Conservation (phyloP, 2,113 vertebrate species). For the Ptilonorhynchus violaceus region DNA sequence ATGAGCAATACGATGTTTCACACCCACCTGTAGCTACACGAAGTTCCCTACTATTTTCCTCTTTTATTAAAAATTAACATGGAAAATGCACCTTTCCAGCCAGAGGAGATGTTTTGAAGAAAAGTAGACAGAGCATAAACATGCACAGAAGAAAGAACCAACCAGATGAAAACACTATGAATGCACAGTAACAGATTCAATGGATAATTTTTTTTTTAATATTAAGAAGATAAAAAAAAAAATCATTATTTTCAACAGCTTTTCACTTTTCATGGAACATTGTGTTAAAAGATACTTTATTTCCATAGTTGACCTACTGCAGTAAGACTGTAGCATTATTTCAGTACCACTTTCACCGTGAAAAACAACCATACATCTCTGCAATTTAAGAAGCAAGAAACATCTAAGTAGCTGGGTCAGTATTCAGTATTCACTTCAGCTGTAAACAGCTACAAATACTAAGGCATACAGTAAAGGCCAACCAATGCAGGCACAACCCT, state of each 20-base stretch:
- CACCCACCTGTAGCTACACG: constrained; percentile 1
- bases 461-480: neutral
- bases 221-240: neutral
- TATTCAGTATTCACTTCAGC: neutral
- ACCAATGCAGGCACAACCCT: neutral
- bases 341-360: neutral
- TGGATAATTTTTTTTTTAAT: neutral
- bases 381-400: neutral
- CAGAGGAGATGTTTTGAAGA: neutral
- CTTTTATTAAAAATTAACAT: neutral
- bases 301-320: neutral
- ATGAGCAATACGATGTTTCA: neutral
- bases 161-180: neutral
- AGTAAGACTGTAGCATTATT: neutral
- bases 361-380: neutral
- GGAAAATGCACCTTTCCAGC: constrained; percentile 14
- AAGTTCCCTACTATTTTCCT: neutral
- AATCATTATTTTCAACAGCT: neutral
- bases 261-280: neutral
- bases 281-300: neutral
- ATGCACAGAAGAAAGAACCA: constrained; percentile 13
- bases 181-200: neutral
- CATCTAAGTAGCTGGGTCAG: neutral
- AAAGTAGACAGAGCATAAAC: constrained; percentile 13
- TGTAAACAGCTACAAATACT: neutral